Evolutionary conservation across 2,797 vertebrate genomes (phyloP), one percentile per base, ranked within the genome.

Genomic region (Chelmon rostratus): DNA sequence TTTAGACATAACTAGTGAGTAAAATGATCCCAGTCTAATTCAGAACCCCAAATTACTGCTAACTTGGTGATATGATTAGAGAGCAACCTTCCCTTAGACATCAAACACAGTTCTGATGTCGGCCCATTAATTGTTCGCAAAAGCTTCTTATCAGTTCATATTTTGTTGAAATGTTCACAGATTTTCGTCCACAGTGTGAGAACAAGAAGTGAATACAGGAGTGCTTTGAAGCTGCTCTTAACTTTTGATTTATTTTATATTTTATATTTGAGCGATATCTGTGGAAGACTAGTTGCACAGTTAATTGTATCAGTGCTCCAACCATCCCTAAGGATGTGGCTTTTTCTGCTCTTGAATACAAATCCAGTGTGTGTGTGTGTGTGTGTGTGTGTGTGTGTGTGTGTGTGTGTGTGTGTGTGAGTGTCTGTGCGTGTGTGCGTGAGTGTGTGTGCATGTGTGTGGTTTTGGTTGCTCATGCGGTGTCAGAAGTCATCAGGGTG

Each of bases 401-500:
- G 65, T 46, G 75, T 81, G 69, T 69, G 63, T 82, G 64, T 65
- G 54, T 69, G 37, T 78, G 73, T 25, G 53, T 46, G 53, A 75
- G 62, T 76, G 58, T 63, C 59, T 66, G 73, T 37, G 76, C 49
- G 50, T 65, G 68, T 54, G 59, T 40, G 75, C 46, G 38, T 12
- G 28, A 35, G 63, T 18, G 64, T 63, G 61, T 46, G 61, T 31
- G 61, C 21, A 10, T 53, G 50, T 42, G 65, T 76, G 89, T 79
- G 92, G 87, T 86, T 91, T 88, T 62, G 66, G 88, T 86, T 89
- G 88, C 85, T 87, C 78, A 85, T 84, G 90, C 83, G 42, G 91
- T 94, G 95, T 96, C 95, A 96, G 82, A 94, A 94, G 90, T 93
- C 91, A 95, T 96, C 94, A 95, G 90, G 87, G 86, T 94, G 93